Evolutionary conservation across 2,113 vertebrate species (phyloP).

Genomic region (Tupaia chinensis): DNA sequence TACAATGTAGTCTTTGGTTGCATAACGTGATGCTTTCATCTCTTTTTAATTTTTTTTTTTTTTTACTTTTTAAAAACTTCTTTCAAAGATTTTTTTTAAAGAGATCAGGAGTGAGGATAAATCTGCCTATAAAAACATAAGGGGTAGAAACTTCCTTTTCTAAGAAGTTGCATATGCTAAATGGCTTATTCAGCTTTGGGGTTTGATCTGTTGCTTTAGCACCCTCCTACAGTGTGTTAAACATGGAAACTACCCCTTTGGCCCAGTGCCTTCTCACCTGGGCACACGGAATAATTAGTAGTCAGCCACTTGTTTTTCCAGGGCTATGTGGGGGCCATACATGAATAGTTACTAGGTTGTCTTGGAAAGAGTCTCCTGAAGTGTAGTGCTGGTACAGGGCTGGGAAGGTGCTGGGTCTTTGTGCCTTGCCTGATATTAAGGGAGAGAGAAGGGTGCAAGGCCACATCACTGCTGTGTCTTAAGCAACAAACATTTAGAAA

Average conservation of each 20-base stretch:
- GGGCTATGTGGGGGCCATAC: background rate
- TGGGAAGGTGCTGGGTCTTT: background rate
- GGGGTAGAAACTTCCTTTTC: conserved; percentile 66
- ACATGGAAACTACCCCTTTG: background rate
- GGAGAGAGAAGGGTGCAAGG: conserved; percentile 34
- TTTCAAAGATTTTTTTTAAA: conserved; percentile 74
- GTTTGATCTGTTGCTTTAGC: conserved; percentile 47
- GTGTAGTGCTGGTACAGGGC: background rate
- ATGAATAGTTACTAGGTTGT: background rate
- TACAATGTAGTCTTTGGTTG: conserved; percentile 79
- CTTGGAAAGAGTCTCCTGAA: conserved; percentile 54
- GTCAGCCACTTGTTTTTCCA: conserved; percentile 27
- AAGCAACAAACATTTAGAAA: conserved; percentile 62
- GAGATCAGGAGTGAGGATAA: conserved; percentile 59
- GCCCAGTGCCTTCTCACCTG: conserved; percentile 47
- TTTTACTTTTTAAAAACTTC: background rate
- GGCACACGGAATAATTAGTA: conserved; percentile 46
- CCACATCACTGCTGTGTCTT: conserved; percentile 43
- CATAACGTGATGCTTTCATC: conserved; percentile 61
- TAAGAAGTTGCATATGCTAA: conserved; percentile 59
- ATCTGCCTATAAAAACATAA: conserved; percentile 60
- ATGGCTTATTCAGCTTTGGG: conserved; percentile 63
- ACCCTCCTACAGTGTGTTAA: background rate
- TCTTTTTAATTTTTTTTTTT: conserved; percentile 28
- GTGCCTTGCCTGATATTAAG: conserved; percentile 5